phyloP scores from a whole-genome alignment of 1,140 invertebrate species.

The Neomicropteryx cornuta region DNA sequence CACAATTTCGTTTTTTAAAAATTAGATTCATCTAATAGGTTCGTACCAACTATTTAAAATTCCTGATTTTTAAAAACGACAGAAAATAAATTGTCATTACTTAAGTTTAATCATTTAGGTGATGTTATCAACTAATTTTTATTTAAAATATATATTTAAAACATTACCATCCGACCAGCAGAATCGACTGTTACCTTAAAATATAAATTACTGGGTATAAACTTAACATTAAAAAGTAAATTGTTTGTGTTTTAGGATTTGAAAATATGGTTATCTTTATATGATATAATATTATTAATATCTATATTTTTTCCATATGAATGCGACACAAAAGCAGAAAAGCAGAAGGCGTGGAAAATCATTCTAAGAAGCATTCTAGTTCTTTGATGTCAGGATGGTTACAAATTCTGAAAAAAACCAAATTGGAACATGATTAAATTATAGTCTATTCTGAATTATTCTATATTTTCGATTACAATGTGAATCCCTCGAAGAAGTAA shows the following conservation, averaged over 20 bases:
- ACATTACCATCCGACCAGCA: no score
- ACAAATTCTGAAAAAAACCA: constrained; percentile 34
- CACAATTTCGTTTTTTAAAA: no score
- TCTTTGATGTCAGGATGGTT: constrained; percentile 42
- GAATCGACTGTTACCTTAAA: no score
- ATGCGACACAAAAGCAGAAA: neutral
- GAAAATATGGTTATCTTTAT: neutral
- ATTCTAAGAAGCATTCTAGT: constrained; percentile 23
- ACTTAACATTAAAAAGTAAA: constrained; percentile 17
- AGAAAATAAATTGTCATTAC: no score
- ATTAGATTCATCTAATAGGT: no score
- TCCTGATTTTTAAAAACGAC: no score
- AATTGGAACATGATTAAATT: neutral
- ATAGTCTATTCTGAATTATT: neutral
- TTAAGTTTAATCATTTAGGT: no score
- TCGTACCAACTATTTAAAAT: no score
- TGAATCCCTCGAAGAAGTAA: constrained; percentile 2
- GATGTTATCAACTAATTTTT: no score
- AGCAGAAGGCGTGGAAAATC: neutral
- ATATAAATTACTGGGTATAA: neutral
- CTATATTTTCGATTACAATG: neutral
- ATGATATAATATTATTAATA: neutral
- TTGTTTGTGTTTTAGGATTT: neutral
- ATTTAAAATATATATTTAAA: no score
- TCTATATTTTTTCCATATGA: neutral